Evolutionary conservation across 2,113 vertebrate genomes (phyloP).

Genomic region (Balaenoptera acutorostrata): DNA sequence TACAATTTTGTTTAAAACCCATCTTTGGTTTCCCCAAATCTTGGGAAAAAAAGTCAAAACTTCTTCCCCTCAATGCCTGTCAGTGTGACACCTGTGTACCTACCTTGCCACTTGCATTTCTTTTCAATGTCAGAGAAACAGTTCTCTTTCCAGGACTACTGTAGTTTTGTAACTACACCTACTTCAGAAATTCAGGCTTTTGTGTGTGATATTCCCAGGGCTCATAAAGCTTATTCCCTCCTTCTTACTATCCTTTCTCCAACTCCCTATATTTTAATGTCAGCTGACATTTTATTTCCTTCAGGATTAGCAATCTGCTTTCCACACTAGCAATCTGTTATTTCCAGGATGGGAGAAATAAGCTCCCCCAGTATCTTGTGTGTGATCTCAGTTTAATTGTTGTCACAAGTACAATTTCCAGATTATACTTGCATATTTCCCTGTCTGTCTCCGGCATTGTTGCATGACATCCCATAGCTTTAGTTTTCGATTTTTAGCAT

Average conservation of each 20-base stretch:
- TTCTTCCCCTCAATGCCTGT: not conserved
- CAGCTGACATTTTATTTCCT: not conserved
- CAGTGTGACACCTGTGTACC: rapidly evolving
- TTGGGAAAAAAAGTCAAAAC: not conserved
- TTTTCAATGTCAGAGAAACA: not conserved
- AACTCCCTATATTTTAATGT: not conserved
- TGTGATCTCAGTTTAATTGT: not conserved
- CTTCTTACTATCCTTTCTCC: not conserved
- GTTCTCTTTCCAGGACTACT: not conserved
- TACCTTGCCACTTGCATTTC: not conserved
- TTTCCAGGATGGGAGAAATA: not conserved
- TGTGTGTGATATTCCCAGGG: not conserved
- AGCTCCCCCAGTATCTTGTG: not conserved
- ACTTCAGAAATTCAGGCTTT: not conserved
- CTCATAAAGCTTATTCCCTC: not conserved
- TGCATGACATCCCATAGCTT: rapidly evolving
- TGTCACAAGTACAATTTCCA: not conserved
- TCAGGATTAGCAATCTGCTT: not conserved
- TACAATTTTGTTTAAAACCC: not conserved
- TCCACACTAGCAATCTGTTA: not conserved
- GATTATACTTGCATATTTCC: not conserved
- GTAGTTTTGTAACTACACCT: not conserved
- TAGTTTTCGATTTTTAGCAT: not conserved
- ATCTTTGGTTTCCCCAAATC: not conserved
- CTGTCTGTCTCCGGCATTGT: not conserved